Conservation (phyloP, 2,113 vertebrate species). For the Antigone vipio region DNA sequence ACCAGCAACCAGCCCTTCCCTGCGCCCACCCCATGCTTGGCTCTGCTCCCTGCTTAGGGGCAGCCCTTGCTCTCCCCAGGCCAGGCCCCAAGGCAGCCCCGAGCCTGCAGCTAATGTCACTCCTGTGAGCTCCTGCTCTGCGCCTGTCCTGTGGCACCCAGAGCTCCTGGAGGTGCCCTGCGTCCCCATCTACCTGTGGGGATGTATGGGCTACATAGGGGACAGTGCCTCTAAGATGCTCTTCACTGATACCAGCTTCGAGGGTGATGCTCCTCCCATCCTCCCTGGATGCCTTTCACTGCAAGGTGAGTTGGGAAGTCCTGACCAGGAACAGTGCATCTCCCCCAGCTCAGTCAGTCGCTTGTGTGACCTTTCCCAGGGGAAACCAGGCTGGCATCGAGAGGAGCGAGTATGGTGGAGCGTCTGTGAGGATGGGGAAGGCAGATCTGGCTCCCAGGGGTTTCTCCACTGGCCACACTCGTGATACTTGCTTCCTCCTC, state of each 20-base stretch:
- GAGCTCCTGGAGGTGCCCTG: background rate
- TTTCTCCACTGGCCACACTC: background rate
- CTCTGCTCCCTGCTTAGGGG: background rate
- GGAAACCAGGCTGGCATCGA: background rate
- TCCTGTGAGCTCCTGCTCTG: background rate
- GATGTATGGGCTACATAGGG: accelerated
- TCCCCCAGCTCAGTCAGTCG: background rate
- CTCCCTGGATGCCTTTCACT: background rate
- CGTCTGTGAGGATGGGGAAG: background rate
- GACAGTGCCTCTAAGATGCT: background rate
- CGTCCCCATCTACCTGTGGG: background rate
- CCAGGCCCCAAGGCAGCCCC: background rate
- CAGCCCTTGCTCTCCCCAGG: background rate
- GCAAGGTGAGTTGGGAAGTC: background rate
- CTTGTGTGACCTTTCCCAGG: background rate
- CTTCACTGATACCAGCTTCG: background rate
- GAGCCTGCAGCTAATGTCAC: background rate
- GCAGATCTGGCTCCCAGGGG: background rate
- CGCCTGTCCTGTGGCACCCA: accelerated
- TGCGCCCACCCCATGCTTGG: no score
- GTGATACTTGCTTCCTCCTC: background rate
- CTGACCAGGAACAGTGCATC: background rate
- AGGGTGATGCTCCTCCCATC: background rate
- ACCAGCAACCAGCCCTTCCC: background rate
- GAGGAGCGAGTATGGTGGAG: background rate